Base-by-base conservation (phyloP, 2,888 invertebrate genomes). In the Eupeodes luniger region DNA sequence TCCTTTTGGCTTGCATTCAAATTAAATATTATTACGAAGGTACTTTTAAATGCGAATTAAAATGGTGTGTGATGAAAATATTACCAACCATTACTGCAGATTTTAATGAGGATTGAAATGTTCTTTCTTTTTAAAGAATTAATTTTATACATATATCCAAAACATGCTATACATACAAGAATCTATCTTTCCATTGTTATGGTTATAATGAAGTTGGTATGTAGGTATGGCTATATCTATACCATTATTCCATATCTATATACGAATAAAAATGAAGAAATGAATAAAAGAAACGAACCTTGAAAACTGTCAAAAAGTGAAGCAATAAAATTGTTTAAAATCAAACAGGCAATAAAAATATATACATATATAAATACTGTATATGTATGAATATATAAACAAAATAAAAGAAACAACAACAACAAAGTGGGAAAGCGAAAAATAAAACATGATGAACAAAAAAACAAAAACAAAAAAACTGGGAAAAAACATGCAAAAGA, bases 241-340 rank as follows among this genome's bases (percentile, higher is more conserved):
- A 57, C 49, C 49, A 44, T 27, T 27, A 27, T 27, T 27, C 27
- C 27, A 27, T 27, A 59, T 7, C 40, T 14, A 27, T 49, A 49
- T 49, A 51, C 44, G 49, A 53, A 61, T 53, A 53, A 67, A 64
- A 82, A 40, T 40, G 9, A 72, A 64, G 62, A 59, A 72, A 62
- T 53, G 59, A 74, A 85, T 67, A 84, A 69, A 86, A 80, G 67
- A 74, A 84, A 81, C 88, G 89, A 89, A 89, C 89, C 89, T 89
- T 89, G 89, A 89, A 89, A 89, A 89, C 89, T 89, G 89, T 89
- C 89, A 89, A 89, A 89, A 85, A 74, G 75, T 85, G 81, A 89
- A 72, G 89, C 85, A 89, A 89, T 89, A 89, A 89, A 89, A 89
- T 89, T 89, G 85, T 85, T 89, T 89, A 89, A 89, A 84, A 89